These are phyloP conservation scores for Thecophora atra DNA, from an alignment of 2,888 invertebrate species.

Conservation along the genomic window DNA sequence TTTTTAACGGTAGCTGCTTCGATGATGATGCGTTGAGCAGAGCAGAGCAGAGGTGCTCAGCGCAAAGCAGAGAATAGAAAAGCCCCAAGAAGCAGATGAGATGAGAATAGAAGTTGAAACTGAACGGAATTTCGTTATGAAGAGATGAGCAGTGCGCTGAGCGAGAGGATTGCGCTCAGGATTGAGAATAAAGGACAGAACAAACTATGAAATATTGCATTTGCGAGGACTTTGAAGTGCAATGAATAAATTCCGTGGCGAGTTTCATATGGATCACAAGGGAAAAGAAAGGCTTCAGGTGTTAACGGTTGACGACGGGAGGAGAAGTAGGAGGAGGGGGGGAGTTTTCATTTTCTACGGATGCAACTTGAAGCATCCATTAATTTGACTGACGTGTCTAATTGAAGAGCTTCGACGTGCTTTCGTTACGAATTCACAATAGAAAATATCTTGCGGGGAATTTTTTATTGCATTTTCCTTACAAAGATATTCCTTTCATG, in stretches of 20 bases:
- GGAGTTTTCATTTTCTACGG: not conserved
- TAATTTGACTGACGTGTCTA: not conserved
- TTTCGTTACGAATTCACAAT: no score
- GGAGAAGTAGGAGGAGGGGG: not conserved
- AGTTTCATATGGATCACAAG: not conserved
- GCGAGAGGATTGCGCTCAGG: no score
- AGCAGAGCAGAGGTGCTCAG: not conserved
- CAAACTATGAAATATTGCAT: not conserved
- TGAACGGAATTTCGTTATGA: not conserved
- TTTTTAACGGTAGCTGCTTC: conserved; percentile 7
- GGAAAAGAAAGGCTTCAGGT: not conserved
- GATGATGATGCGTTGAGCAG: not conserved
- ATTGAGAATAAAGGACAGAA: no score
- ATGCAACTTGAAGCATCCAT: conserved; percentile 5
- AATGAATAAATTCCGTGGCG: not conserved
- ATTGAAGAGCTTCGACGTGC: conserved; percentile 7
- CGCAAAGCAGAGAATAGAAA: not conserved
- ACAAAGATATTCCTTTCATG: no score
- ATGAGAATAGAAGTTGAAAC: not conserved
- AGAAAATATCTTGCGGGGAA: not conserved
- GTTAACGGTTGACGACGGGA: no score
- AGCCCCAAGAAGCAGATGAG: not conserved
- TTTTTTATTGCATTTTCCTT: not conserved
- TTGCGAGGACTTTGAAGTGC: not conserved
- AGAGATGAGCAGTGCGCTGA: not conserved